Conservation (phyloP, 2,888 invertebrate species). For the Calameuta filiformis region DNA sequence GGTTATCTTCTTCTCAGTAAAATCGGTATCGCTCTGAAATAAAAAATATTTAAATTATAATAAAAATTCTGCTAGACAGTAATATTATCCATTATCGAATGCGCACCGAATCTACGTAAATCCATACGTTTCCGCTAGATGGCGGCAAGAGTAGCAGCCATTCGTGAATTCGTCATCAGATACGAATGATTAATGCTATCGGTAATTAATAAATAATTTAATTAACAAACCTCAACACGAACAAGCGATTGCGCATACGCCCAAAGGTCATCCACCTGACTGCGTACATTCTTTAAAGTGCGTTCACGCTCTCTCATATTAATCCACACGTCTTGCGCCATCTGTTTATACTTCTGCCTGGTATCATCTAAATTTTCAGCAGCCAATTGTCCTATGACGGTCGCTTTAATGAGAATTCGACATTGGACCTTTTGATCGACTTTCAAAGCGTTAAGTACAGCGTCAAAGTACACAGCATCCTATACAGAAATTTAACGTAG, state of each 20-base stretch:
- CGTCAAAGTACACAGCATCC: slow-evolving; percentile 76
- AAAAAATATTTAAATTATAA: background rate
- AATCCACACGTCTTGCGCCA: slow-evolving; percentile 72
- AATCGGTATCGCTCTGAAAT: slow-evolving; percentile 39
- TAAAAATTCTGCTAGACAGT: background rate
- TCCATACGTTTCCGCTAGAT: background rate
- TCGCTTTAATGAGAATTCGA: slow-evolving; percentile 73
- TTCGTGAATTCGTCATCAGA: background rate
- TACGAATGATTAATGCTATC: slow-evolving; percentile 35
- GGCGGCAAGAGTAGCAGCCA: background rate
- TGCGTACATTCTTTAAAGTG: slow-evolving; percentile 68
- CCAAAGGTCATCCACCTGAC: slow-evolving; percentile 63
- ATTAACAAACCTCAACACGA: slow-evolving; percentile 61
- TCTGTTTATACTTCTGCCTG: slow-evolving; percentile 70
- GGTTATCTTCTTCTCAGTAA: slow-evolving; percentile 15
- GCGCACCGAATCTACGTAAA: background rate
- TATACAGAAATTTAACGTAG: slow-evolving; percentile 42
- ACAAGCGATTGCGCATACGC: slow-evolving; percentile 65
- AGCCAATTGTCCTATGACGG: slow-evolving; percentile 75
- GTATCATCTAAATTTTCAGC: slow-evolving; percentile 76
- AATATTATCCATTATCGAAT: background rate
- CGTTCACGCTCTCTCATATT: slow-evolving; percentile 74
- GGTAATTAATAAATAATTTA: slow-evolving; percentile 47
- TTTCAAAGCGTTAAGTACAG: slow-evolving; percentile 71
- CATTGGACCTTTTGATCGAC: slow-evolving; percentile 73